A percentile compares a stretch with the other conserved stretches of the same genome.
Conservation (phyloP, 2,888 invertebrate genomes). For the Rhopalosiphum nymphaeae region DNA sequence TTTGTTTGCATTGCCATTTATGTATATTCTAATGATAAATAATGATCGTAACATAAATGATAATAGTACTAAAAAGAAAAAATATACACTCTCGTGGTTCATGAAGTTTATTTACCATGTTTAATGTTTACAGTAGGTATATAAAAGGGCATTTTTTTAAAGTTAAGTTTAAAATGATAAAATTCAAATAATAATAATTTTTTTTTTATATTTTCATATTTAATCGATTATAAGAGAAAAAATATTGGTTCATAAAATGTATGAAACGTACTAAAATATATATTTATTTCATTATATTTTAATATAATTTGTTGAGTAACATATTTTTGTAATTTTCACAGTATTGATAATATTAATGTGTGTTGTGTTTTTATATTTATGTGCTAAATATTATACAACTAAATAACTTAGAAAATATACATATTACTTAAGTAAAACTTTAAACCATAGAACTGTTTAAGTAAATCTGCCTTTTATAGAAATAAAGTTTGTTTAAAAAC, state of each 20-base stretch:
- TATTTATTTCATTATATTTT: not conserved
- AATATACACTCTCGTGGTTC: not conserved
- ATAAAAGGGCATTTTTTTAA: not conserved
- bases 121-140: not conserved
- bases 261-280: not conserved
- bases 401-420: not conserved
- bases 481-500: not conserved
- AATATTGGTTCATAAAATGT: not conserved
- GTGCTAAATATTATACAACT: not conserved
- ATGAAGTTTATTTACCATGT: not conserved
- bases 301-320: not conserved
- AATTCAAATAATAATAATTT: not conserved
- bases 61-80: conserved; percentile 23
- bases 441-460: not conserved
- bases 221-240: not conserved
- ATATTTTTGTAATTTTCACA: not conserved
- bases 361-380: not conserved
- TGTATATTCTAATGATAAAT: conserved; percentile 48
- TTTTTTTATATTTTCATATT: not conserved
- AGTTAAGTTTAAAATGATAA: not conserved
- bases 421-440: not conserved
- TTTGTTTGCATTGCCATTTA: conserved; percentile 27
- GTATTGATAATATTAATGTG: not conserved
- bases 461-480: not conserved
- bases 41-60: conserved; percentile 24